A percentile compares a stretch with the other conserved stretches of the same genome.
Evolutionary conservation across 2,113 vertebrate genomes (phyloP).

Genomic region (Panthera tigris): DNA sequence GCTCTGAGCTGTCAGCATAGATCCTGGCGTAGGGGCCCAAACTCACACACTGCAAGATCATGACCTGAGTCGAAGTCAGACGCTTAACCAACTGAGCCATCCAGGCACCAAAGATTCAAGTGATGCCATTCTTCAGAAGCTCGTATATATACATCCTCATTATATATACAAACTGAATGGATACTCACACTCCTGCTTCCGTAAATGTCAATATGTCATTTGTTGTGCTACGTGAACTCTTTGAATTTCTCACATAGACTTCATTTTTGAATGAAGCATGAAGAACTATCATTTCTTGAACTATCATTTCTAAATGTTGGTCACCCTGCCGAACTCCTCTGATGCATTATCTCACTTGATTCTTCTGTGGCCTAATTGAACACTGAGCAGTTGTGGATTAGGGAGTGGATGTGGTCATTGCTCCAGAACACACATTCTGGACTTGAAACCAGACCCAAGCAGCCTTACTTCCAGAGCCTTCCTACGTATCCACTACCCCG

Average conservation of each 20-base stretch:
- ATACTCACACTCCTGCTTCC: not conserved
- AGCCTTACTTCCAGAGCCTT: not conserved
- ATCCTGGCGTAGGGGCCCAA: too few relatives aligned
- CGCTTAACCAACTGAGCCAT: too few relatives aligned
- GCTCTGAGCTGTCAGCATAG: too few relatives aligned
- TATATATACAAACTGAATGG: not conserved
- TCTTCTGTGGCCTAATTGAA: too few relatives aligned
- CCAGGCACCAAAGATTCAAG: not conserved
- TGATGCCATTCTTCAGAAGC: not conserved
- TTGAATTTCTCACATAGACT: not conserved
- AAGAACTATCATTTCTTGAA: not conserved
- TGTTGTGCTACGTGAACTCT: not conserved
- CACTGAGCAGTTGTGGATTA: not conserved
- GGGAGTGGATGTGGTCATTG: accelerated
- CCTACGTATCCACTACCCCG: not conserved
- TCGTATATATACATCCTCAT: not conserved
- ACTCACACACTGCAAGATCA: too few relatives aligned
- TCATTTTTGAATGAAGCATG: too few relatives aligned
- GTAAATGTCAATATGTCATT: not conserved
- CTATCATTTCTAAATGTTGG: not conserved
- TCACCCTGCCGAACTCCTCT: not conserved
- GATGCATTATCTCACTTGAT: too few relatives aligned
- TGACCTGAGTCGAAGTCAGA: too few relatives aligned
- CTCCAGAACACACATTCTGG: not conserved
- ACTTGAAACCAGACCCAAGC: not conserved